A percentile compares a stretch with the other conserved stretches of the same genome.
phyloP scores from a whole-genome alignment of 2,888 invertebrate genomes.

The Aporophyla nigra region DNA sequence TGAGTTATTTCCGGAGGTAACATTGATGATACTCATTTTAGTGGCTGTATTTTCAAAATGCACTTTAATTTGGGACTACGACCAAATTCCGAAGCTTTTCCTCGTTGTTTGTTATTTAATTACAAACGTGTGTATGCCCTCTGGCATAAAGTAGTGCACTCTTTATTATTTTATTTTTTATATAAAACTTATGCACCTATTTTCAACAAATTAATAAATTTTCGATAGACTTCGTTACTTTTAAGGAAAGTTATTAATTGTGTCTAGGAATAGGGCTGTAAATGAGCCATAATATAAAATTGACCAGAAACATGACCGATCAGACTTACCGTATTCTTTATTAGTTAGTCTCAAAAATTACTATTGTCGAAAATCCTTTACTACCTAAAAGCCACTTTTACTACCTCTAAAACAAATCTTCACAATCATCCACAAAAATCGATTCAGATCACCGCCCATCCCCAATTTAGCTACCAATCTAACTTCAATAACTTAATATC shows the following conservation, averaged over 20 bases:
- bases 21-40: slow-evolving; percentile 1
- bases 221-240: neutral
- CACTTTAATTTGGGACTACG: neutral
- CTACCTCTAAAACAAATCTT: neutral
- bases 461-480: slow-evolving; percentile 71
- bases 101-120: too few relatives aligned
- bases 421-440: slow-evolving; percentile 25
- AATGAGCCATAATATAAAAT: neutral
- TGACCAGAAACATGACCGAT: neutral
- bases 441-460: slow-evolving; percentile 55
- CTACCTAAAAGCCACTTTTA: neutral
- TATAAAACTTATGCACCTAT: too few relatives aligned
- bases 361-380: neutral
- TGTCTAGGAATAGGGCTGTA: too few relatives aligned
- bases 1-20: slow-evolving; percentile 6
- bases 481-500: slow-evolving; percentile 80
- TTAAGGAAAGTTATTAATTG: neutral
- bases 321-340: too few relatives aligned
- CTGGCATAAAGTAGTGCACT: too few relatives aligned
- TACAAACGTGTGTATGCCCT: too few relatives aligned
- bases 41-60: neutral
- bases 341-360: neutral
- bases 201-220: too few relatives aligned
- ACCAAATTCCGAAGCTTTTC: too few relatives aligned
- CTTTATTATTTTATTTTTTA: too few relatives aligned